Base-by-base conservation (phyloP, 2,888 invertebrate genomes). In the Melanostoma mellinum region DNA sequence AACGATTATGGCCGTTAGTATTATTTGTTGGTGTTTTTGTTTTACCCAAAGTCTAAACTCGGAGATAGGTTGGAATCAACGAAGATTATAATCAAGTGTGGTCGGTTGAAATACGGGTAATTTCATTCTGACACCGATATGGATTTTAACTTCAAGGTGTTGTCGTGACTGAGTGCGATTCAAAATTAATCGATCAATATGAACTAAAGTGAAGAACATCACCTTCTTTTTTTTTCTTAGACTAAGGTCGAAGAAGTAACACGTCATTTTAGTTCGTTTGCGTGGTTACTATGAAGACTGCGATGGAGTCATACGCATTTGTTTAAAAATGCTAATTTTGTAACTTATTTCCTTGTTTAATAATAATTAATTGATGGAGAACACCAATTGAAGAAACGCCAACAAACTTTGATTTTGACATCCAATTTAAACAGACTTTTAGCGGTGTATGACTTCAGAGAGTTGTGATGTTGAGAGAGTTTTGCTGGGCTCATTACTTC, bases 1-100 rank as follows among this genome's bases (percentile, higher is more conserved):
- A 75, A 75, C 71, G 52, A 65, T 65, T 67, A 65, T 46, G 53
- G 61, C 46, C 40, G 30, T 48, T 69, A 63, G 63, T 52, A 8
- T n/a, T 9, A 10, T 76, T 76, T 42, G n/a, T 50, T 32, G 9
- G 30, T 4, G 36, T 38, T 46, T 60, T 32, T 44, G 44, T 60
- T 56, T 60, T 40, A 55, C 60, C 73, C 73, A 55, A 79, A 73
- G 61, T 79, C 73, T 61, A 73, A 73, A 68, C 67, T 78, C 53
- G 60, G 60, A 48, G 60, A 72, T 63, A 65, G 71, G 52, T 71
- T 42, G 71, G 44, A 44, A 55, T 52, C 32, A 56, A n/a, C 46
- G 35, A 63, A 69, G 80, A 80, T 80, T 69, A 63, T 52, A 38
- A 56, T 33, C 36, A 30, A n/a, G 20, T 50, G 36, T 40, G 48